Percentiles rank a stretch among this genome's conserved stretches.
Evolutionary conservation across 2,888 invertebrate genomes (phyloP).

Genomic region (Phengaris alcon): DNA sequence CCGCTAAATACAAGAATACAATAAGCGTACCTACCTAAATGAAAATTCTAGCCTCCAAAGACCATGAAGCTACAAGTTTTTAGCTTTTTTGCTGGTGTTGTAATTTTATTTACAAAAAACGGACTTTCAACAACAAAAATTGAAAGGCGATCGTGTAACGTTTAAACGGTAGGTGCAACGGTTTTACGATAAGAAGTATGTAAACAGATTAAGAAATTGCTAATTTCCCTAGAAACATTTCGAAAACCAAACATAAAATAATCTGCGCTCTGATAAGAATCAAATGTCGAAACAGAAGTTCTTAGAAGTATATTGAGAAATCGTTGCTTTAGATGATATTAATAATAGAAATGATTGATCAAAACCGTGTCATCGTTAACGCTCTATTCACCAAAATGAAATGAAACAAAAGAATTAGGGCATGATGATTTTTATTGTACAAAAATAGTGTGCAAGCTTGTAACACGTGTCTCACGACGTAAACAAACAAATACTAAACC

Average conservation of each 20-base stretch:
- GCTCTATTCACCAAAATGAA: slow-evolving; percentile 44
- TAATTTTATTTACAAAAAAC: background rate
- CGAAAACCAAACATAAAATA: background rate
- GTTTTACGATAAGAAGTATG: background rate
- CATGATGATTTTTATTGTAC: slow-evolving; percentile 79
- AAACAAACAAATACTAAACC: slow-evolving; percentile 74
- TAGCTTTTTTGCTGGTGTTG: background rate
- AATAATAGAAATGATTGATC: slow-evolving; percentile 5
- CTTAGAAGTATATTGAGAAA: slow-evolving; percentile 4
- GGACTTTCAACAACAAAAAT: background rate
- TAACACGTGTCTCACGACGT: slow-evolving; percentile 74
- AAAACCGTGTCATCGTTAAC: slow-evolving; percentile 25
- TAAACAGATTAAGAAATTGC: background rate
- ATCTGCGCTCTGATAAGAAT: background rate
- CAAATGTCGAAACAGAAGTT: background rate
- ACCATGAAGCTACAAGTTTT: background rate
- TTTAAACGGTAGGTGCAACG: background rate
- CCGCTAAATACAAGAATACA: background rate
- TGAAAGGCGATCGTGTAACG: background rate
- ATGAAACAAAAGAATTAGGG: slow-evolving; percentile 74
- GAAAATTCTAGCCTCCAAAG: background rate
- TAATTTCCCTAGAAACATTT: background rate
- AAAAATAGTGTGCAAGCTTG: slow-evolving; percentile 79
- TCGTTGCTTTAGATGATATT: background rate
- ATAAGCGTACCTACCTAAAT: too few relatives aligned